Evolutionary conservation across 2,888 invertebrate genomes (phyloP).

Genomic region (Troilus luridus): DNA sequence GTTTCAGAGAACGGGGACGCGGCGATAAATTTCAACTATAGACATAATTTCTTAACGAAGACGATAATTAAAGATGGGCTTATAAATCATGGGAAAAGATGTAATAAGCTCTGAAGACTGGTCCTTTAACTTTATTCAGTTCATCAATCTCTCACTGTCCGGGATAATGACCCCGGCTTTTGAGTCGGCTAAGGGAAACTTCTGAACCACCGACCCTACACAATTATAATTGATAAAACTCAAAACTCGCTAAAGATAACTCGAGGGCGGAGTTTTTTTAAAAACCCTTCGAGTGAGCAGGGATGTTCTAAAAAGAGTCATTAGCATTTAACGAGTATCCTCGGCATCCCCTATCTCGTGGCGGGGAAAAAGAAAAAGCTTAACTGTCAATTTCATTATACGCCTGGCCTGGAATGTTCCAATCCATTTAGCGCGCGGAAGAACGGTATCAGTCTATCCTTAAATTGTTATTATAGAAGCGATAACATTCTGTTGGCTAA

Average conservation of each 20-base stretch:
- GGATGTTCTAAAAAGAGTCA: slow-evolving; percentile 30
- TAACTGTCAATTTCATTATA: slow-evolving; percentile 20
- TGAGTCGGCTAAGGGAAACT: slow-evolving; percentile 30
- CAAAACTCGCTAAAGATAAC: slow-evolving; percentile 44
- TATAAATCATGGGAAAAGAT: slow-evolving; percentile 47
- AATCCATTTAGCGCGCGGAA: not conserved
- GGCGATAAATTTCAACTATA: slow-evolving; percentile 21
- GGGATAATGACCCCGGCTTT: not conserved
- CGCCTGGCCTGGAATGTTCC: not conserved
- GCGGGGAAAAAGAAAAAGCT: not conserved
- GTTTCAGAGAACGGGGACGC: not conserved
- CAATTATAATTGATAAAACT: slow-evolving; percentile 44
- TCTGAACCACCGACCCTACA: slow-evolving; percentile 17
- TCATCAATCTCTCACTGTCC: slow-evolving; percentile 49
- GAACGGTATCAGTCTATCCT: not conserved
- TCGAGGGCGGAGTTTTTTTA: not conserved
- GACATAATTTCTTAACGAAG: slow-evolving; percentile 41
- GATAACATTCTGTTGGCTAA: not conserved
- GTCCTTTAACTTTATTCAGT: slow-evolving; percentile 45
- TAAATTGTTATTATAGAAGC: not conserved
- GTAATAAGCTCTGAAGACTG: slow-evolving; percentile 28
- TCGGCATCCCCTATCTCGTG: slow-evolving; percentile 4
- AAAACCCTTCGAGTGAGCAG: not conserved
- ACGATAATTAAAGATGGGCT: slow-evolving; percentile 7
- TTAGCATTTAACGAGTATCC: slow-evolving; percentile 32